A percentile compares a stretch with the other conserved stretches of the same genome.
phyloP scores from a whole-genome alignment of 2,888 invertebrate species.

The Abrostola triplasia region DNA sequence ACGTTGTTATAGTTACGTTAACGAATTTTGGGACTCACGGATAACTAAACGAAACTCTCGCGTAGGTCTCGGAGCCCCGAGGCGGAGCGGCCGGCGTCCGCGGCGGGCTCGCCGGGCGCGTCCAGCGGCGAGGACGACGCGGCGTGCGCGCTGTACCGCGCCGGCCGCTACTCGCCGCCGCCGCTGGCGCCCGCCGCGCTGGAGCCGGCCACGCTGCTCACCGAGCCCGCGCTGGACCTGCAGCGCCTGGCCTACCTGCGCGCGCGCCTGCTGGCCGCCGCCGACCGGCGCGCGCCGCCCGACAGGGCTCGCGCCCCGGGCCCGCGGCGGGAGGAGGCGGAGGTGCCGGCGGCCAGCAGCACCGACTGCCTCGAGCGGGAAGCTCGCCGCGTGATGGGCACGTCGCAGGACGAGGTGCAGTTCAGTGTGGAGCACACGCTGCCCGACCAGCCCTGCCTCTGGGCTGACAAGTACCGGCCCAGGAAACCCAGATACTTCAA shows the following conservation, averaged over 20 bases:
- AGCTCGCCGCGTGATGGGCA: slow-evolving; percentile 93
- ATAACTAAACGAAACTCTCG: too few relatives aligned
- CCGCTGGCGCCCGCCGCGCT: slow-evolving; percentile 90
- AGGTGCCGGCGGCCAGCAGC: slow-evolving; percentile 87
- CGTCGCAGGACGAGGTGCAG: slow-evolving; percentile 95
- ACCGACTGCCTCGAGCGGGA: slow-evolving; percentile 59
- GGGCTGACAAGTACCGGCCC: slow-evolving; percentile 99
- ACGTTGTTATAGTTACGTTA: too few relatives aligned
- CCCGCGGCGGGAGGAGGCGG: too few relatives aligned
- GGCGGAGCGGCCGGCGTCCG: slow-evolving; percentile 16
- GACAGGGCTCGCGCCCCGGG: slow-evolving; percentile 79
- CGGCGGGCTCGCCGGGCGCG: slow-evolving; percentile 39
- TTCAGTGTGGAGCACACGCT: slow-evolving; percentile 97
- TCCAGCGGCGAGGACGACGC: slow-evolving; percentile 44
- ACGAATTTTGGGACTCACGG: too few relatives aligned
- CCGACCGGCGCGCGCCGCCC: slow-evolving; percentile 61
- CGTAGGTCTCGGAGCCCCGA: slow-evolving; percentile 1
- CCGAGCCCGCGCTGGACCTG: slow-evolving; percentile 92
- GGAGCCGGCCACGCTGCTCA: slow-evolving; percentile 92
- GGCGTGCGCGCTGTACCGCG: slow-evolving; percentile 88
- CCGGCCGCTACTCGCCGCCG: slow-evolving; percentile 95
- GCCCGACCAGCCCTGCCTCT: slow-evolving; percentile 95
- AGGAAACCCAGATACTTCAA: slow-evolving; percentile 99
- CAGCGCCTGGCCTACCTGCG: slow-evolving; percentile 93
- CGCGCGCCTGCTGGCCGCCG: slow-evolving; percentile 87